Percentiles rank a stretch among this genome's conserved stretches.
Conservation (phyloP, 2,113 vertebrate species). For the Colinus virginianus region DNA sequence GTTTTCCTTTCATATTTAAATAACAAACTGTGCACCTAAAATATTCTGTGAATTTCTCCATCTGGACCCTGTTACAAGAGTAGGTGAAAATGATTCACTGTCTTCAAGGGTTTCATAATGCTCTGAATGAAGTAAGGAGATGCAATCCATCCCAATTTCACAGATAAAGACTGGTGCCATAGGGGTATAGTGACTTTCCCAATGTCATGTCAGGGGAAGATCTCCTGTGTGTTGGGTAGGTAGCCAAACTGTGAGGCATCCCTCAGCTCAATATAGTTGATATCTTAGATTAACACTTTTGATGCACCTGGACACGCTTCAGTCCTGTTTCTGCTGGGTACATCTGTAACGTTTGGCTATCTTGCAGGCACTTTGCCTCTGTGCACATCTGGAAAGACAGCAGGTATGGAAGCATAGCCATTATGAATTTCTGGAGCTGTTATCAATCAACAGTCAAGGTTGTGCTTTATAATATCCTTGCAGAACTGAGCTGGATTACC, state of each 20-base stretch:
- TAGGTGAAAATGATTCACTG: background rate
- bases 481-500: background rate
- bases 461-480: background rate
- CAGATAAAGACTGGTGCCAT: background rate
- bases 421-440: background rate
- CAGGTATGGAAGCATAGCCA: background rate
- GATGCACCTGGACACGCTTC: background rate
- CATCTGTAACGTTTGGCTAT: constrained; percentile 12
- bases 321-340: background rate
- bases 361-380: background rate
- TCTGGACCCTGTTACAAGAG: constrained; percentile 19
- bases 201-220: background rate
- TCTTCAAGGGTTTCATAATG: background rate
- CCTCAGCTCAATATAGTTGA: background rate
- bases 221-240: background rate
- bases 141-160: background rate
- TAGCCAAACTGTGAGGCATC: background rate
- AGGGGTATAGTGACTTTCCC: background rate
- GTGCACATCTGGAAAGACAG: constrained; percentile 17
- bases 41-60: constrained; percentile 14
- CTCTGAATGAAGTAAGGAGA: background rate
- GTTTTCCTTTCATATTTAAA: constrained; percentile 13
- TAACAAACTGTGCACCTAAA: background rate
- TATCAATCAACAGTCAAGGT: background rate
- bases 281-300: background rate